Base-by-base conservation (phyloP, 2,888 invertebrate genomes). In the Ectemnius continuus region DNA sequence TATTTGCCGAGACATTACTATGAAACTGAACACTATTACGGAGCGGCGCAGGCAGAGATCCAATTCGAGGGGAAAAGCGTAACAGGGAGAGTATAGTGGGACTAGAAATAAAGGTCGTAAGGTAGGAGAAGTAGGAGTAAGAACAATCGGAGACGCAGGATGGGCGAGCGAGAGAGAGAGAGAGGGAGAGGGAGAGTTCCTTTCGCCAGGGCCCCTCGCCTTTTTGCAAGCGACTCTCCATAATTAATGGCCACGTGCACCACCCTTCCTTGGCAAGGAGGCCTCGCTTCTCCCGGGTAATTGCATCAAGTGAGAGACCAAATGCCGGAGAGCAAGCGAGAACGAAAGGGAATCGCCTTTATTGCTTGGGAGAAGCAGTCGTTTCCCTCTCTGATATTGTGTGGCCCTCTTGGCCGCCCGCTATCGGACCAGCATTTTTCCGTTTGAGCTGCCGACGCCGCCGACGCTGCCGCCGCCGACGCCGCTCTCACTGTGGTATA, bases 221-320 rank as follows among this genome's bases (percentile, higher is more conserved):
- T 60, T 66, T 47, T 61, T 61, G 56, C 62, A 16, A 69, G 28
- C 77, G 46, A 70, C 64, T 61, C 52, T 61, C 59, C 64, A 75
- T 78, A 78, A 78, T 78, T 78, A 77, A 77, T 77, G 75, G 68
- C 67, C 62, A 36, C 36, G 46, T 60, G 72, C 65, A 62, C 72
- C 65, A 62, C 72, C 69, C 70, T 70, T 56, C 64, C 8, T 16
- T 14, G 52, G 52, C 52, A 52, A 36, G 36, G 36, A 36, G 58
- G 56, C 58, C 64, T 72, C 59, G 23, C 61, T 57, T 76, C 76
- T 76, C 73, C 61, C 76, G 69, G 57, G 76, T 78, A 78, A 78
- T 73, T 78, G 72, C 76, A 76, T 73, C 70, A 58, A 68, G 60
- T 58, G 47, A 63, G 14, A 52, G 63, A 52, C 16, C 46, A 47